Percentiles rank a stretch among this genome's conserved stretches.
Evolutionary conservation across 2,888 invertebrate species (phyloP).

Genomic region (Acrobasis repandana): DNA sequence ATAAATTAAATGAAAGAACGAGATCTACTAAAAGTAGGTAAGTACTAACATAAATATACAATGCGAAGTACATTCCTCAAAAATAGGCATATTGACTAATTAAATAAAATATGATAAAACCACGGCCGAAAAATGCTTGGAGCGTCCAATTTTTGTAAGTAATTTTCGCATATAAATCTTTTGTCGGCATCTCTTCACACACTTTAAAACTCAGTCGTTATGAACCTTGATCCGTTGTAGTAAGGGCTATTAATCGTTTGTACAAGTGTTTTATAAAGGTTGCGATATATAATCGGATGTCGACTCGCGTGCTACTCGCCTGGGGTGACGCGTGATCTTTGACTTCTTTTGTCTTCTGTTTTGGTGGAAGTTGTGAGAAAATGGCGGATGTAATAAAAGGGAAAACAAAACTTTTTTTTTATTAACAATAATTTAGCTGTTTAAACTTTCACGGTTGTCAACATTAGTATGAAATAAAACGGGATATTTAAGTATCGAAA

Average conservation of each 20-base stretch:
- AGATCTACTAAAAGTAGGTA: too few relatives aligned
- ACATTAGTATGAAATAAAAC: too few relatives aligned
- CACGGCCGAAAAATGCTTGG: slow-evolving; percentile 13
- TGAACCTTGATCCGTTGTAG: neutral
- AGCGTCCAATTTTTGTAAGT: slow-evolving; percentile 36
- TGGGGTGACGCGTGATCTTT: slow-evolving; percentile 64
- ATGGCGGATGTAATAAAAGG: slow-evolving; percentile 15
- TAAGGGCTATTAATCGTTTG: slow-evolving; percentile 15
- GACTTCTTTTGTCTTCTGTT: slow-evolving; percentile 61
- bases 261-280: neutral
- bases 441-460: too few relatives aligned
- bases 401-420: too few relatives aligned
- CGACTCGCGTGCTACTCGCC: slow-evolving; percentile 39
- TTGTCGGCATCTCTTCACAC: slow-evolving; percentile 28
- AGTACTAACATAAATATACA: neutral
- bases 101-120: slow-evolving; percentile 11
- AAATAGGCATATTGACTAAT: neutral
- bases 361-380: slow-evolving; percentile 33
- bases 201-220: neutral
- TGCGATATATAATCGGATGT: slow-evolving; percentile 22
- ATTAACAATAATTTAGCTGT: too few relatives aligned
- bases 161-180: slow-evolving; percentile 52
- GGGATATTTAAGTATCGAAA: too few relatives aligned
- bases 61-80: neutral
- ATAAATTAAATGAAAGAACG: too few relatives aligned